A percentile compares a stretch with the other conserved stretches of the same genome.
These are phyloP conservation scores for Drosophila micromelanica DNA, from an alignment of 1,140 invertebrate species.

Conservation along the genomic window DNA sequence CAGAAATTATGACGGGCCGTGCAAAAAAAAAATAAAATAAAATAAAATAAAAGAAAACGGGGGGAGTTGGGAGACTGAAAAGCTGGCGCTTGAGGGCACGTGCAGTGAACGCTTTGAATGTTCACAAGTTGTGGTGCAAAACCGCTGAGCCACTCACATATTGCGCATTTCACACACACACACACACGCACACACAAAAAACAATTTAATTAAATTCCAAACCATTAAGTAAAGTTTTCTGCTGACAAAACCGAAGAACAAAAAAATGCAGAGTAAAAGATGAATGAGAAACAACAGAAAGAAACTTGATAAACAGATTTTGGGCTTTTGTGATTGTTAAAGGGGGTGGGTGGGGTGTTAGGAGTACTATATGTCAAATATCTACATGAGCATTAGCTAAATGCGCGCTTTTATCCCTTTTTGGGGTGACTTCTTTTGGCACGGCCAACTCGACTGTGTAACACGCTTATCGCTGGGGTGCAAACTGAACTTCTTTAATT, in stretches of 20 bases:
- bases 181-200: constrained; percentile 2
- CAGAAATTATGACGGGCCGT: too few species aligned
- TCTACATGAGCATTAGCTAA: constrained; percentile 12
- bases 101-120: background rate
- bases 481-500: constrained; percentile 1
- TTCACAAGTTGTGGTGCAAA: constrained; percentile 1
- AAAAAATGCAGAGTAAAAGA: constrained; percentile 16
- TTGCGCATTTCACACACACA: constrained; percentile 16
- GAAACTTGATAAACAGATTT: constrained; percentile 57
- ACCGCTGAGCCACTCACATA: constrained; percentile 19
- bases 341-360: background rate
- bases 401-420: constrained; percentile 12
- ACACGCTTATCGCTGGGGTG: constrained; percentile 46
- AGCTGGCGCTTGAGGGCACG: constrained; percentile 23
- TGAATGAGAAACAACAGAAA: constrained; percentile 8
- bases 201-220: constrained; percentile 76
- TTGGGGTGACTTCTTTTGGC: constrained; percentile 27
- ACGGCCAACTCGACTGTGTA: constrained; percentile 20
- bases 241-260: constrained; percentile 49
- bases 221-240: constrained; percentile 62
- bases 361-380: background rate
- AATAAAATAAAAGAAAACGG: too few species aligned
- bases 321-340: constrained; percentile 20
- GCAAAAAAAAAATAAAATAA: too few species aligned
- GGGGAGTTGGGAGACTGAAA: background rate